These are phyloP conservation scores for Noctua pronuba DNA, from an alignment of 2,888 invertebrate genomes.

Conservation along the genomic window DNA sequence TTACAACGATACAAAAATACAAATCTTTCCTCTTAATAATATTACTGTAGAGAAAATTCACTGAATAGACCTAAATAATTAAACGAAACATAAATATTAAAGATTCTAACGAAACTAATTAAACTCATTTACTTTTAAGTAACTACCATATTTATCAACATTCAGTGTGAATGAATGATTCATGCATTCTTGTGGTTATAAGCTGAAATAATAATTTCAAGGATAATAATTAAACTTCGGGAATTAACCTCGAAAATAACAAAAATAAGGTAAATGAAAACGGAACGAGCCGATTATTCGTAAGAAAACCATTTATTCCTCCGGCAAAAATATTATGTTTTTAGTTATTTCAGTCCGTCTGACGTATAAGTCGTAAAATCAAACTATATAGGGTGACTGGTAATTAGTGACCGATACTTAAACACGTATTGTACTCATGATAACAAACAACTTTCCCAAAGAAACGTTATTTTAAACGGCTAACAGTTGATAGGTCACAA, in stretches of 20 bases:
- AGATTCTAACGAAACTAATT: background rate
- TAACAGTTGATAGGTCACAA: no score
- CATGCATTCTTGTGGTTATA: background rate
- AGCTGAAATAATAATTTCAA: background rate
- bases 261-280: background rate
- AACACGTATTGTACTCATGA: no score
- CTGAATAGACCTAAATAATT: background rate
- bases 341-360: background rate
- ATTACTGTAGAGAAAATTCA: no score
- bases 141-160: background rate
- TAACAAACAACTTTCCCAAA: no score
- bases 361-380: background rate
- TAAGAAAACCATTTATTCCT: background rate
- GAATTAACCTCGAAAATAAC: background rate
- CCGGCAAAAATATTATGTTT: background rate
- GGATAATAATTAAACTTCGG: background rate
- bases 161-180: background rate
- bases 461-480: no score
- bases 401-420: no score
- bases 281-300: background rate
- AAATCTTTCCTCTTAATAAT: no score
- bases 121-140: background rate
- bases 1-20: no score
- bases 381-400: no score
- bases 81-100: background rate